Base-by-base conservation (phyloP, 2,888 invertebrate species). In the Deroplatys truncata region DNA sequence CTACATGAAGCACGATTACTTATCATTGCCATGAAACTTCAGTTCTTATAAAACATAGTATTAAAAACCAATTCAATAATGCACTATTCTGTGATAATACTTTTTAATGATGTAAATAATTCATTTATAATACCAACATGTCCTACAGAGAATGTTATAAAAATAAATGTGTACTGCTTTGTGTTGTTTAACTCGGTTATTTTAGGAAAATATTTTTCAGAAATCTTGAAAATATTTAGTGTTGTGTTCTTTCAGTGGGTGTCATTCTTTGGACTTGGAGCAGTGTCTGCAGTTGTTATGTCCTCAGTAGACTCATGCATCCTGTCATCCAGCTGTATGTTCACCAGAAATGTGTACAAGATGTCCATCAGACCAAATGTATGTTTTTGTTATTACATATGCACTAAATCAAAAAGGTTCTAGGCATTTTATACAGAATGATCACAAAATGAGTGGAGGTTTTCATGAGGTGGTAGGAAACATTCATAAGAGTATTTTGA, bases 241-340 rank as follows among this genome's bases (percentile, higher is more conserved):
- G 56, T 72, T 16, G 49, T 90, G 16, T 86, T 1, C 82, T 89
- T 89, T 28, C 92, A 93, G 91, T 95, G 94, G 93, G 95, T 96
- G 82, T 94, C 96, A 15, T 96, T 96, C 92, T 94, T 96, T 91
- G 96, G 96, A 84, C 94, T 97, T 31, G 96, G 96, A 20, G 96
- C 96, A 8, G 95, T 97, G 83, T 96, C 96, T 0, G 96, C 96
- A 0, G 96, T 96, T 10, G 96, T 96, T n/a, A 97, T 97, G 96
- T 96, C 96, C 1, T 96, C 96, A 3, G 96, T 96, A 0, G 96
- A 97, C 92, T 96, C 96, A 2, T 96, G 96, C 88, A 95, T 97
- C 85, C 94, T 97, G 25, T 95, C 96, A 0, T 96, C 96, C 56
- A 95, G 96, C 91, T 95, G 96, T 31, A 96, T 97, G 96, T 96